Conservation (phyloP, 2,797 vertebrate genomes). For the Molothrus ater region DNA sequence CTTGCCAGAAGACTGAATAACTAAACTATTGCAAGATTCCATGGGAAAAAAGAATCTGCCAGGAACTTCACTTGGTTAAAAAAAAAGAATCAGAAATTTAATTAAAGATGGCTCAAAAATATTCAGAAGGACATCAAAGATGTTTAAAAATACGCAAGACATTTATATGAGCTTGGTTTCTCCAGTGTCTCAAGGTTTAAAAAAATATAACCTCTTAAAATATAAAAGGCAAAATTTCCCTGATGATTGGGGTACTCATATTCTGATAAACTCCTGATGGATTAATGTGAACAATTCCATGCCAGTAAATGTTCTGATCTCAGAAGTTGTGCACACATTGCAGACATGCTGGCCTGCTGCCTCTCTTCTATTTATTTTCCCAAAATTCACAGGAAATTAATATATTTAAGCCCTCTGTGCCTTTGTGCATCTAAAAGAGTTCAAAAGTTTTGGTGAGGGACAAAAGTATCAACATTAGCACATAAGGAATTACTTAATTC, state of each 20-base stretch:
- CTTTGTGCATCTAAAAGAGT: neutral
- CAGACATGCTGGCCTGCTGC: neutral
- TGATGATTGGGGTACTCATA: neutral
- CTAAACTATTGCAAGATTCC: neutral
- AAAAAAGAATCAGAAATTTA: slow-evolving; percentile 2
- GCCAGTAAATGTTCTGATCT: neutral
- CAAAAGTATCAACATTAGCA: neutral
- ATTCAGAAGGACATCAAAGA: neutral
- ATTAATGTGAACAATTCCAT: neutral
- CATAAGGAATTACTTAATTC: neutral
- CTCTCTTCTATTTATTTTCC: neutral
- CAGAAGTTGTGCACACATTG: neutral
- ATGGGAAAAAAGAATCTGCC: neutral
- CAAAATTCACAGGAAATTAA: neutral
- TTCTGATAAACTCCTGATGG: neutral
- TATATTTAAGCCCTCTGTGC: neutral
- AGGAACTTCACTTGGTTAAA: neutral
- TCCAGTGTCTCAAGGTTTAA: neutral
- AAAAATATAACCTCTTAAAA: neutral
- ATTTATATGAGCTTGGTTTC: neutral
- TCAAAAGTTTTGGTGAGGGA: neutral
- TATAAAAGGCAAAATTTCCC: neutral
- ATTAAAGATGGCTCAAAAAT: neutral
- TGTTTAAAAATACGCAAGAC: neutral
- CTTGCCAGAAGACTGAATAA: neutral